phyloP scores from a whole-genome alignment of 2,888 invertebrate species.

The Eueremaeus valkanovi region DNA sequence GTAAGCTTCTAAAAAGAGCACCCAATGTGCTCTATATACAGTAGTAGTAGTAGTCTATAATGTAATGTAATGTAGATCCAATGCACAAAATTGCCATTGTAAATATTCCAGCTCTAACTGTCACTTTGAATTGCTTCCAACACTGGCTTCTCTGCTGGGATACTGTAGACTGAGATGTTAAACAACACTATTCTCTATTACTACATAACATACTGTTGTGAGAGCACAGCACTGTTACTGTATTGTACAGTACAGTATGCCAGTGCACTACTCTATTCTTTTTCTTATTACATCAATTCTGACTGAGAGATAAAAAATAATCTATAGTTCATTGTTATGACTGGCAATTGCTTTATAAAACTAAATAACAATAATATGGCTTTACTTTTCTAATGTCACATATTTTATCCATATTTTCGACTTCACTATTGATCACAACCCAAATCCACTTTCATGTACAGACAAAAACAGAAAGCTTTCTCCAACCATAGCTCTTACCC shows the following conservation, averaged over 20 bases:
- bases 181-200: not conserved
- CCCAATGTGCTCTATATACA: not conserved
- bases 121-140: constrained; percentile 20
- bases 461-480: no score
- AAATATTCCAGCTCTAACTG: constrained; percentile 8
- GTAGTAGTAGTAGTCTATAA: not conserved
- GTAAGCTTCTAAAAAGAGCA: not conserved
- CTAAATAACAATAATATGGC: not conserved
- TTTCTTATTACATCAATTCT: not conserved
- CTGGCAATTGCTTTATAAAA: not conserved
- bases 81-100: constrained; percentile 1
- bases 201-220: no score
- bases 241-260: no score
- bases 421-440: not conserved
- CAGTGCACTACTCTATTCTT: no score
- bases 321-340: not conserved
- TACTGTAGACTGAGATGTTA: no score
- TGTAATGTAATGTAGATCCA: not conserved
- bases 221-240: no score
- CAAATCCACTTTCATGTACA: no score
- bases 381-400: not conserved
- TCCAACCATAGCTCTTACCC: no score
- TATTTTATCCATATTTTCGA: not conserved
- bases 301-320: not conserved
- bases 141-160: constrained; percentile 10